phyloP scores from a whole-genome alignment of 2,113 vertebrate genomes.

The Myotis yumanensis region DNA sequence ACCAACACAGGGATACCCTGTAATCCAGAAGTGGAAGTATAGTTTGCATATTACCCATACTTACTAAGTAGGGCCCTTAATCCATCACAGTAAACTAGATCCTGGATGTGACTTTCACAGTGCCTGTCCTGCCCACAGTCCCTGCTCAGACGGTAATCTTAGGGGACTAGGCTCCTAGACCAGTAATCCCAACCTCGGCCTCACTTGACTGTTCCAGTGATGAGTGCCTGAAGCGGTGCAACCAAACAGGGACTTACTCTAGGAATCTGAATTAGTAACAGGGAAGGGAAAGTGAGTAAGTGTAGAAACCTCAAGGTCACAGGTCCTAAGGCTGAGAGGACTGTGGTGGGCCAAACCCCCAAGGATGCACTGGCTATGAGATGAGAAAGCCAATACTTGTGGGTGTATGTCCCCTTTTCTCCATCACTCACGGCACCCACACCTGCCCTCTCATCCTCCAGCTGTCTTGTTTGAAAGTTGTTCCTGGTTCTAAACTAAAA shows the following conservation, averaged over 20 bases:
- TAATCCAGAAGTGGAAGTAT: not conserved
- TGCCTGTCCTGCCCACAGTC: not conserved
- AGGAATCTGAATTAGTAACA: not conserved
- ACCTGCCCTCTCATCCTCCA: not conserved
- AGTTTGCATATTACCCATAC: not conserved
- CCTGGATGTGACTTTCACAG: not conserved
- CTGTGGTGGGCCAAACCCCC: not conserved
- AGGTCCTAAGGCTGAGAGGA: not conserved
- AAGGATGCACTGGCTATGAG: not conserved
- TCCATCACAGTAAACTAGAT: not conserved
- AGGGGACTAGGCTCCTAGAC: not conserved
- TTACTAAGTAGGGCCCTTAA: not conserved
- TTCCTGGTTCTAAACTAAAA: not conserved
- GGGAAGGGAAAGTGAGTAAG: not conserved
- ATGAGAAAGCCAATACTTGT: not conserved
- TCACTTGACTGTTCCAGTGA: not conserved
- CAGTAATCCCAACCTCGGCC: not conserved
- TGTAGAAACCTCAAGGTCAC: not conserved
- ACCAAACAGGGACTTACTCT: not conserved
- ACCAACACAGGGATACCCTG: not conserved
- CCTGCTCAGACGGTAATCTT: not conserved
- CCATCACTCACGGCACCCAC: not conserved
- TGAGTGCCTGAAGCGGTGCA: not conserved
- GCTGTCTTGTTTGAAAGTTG: not conserved
- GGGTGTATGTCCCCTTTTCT: not conserved